Evolutionary conservation across 2,888 invertebrate species (phyloP).

Genomic region (Panopea generosa): DNA sequence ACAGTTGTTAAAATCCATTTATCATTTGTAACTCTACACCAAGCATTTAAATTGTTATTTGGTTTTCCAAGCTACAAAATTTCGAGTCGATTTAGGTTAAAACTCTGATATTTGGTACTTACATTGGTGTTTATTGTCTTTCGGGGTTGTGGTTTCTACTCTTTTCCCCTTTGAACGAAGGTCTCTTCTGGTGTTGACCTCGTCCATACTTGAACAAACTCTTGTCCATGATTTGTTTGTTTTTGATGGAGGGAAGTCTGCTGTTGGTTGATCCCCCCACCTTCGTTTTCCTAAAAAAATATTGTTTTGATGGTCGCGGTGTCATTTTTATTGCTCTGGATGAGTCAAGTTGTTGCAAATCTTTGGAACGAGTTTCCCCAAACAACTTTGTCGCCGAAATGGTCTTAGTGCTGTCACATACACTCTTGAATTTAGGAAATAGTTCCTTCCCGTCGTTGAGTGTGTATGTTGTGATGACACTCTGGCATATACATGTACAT

Average conservation of each 20-base stretch:
- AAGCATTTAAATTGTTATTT: neutral
- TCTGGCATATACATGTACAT: neutral
- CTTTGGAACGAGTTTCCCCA: constrained; percentile 8
- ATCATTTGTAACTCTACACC: constrained; percentile 23
- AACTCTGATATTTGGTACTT: no score
- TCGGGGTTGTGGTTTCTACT: constrained; percentile 2
- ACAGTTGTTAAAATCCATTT: constrained; percentile 34
- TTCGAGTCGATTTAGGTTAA: constrained; percentile 17
- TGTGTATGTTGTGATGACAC: neutral
- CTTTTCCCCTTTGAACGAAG: neutral
- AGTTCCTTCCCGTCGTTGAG: constrained; percentile 11
- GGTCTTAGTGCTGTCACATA: no score
- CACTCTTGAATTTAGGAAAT: constrained; percentile 10
- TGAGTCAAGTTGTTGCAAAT: constrained; percentile 10
- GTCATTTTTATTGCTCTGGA: neutral
- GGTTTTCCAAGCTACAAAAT: constrained; percentile 22
- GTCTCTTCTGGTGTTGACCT: no score
- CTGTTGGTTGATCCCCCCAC: no score
- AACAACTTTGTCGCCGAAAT: no score
- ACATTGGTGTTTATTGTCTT: neutral
- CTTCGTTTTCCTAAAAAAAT: constrained; percentile 14
- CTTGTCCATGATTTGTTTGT: no score
- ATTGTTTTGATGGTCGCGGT: neutral
- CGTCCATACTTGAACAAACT: no score
- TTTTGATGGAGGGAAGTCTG: no score